Percentiles rank a stretch among this genome's conserved stretches.
These are phyloP conservation scores for Ariolimax columbianus DNA, from an alignment of 2,888 invertebrate genomes.

Conservation along the genomic window DNA sequence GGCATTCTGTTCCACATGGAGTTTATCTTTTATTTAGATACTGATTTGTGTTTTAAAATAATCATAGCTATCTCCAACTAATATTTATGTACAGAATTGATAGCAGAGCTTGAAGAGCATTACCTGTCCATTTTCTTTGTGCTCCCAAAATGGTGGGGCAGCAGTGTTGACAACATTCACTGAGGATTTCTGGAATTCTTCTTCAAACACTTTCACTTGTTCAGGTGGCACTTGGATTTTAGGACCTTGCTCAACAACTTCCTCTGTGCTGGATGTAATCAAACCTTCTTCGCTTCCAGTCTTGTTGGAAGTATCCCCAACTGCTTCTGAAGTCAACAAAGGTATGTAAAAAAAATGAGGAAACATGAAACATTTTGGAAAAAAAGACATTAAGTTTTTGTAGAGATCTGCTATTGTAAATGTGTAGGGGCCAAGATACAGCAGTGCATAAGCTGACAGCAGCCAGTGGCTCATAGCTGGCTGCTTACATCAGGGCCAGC, in stretches of 20 bases:
- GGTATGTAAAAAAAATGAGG: neutral
- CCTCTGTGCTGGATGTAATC: constrained; percentile 42
- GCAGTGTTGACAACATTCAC: constrained; percentile 32
- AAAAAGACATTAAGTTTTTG: neutral
- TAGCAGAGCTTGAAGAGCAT: neutral
- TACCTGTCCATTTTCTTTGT: constrained; percentile 59
- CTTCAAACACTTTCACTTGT: constrained; percentile 53
- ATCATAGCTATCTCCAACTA: neutral
- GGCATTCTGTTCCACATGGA: no score
- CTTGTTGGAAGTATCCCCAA: constrained; percentile 60
- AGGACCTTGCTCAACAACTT: constrained; percentile 57
- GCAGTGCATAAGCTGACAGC: no score
- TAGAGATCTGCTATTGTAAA: no score
- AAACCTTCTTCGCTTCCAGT: neutral
- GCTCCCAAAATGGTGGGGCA: constrained; percentile 46
- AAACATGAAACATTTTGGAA: neutral
- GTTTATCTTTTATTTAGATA: no score
- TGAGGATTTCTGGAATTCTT: constrained; percentile 30
- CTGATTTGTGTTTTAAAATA: no score
- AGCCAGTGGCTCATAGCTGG: no score
- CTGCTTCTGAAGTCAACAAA: constrained; percentile 58
- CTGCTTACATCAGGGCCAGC: no score
- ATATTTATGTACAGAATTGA: neutral
- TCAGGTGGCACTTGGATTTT: constrained; percentile 61
- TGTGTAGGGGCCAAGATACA: no score